Base-by-base conservation (phyloP, 2,888 invertebrate genomes). In the Sphinx pinastri region DNA sequence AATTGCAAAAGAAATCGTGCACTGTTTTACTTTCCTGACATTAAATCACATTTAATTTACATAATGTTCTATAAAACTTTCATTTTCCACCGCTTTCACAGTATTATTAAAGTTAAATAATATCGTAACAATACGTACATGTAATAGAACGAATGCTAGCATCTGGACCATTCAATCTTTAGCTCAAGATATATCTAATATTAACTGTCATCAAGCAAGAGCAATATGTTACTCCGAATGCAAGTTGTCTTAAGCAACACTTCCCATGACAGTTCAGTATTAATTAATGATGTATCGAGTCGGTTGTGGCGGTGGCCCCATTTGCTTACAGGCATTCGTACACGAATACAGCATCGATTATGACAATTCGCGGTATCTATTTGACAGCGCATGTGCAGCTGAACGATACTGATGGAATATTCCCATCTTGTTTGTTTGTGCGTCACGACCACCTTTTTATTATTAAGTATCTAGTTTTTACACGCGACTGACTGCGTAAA, bases 231-330 rank as follows among this genome's bases (percentile, higher is more conserved):
- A 67, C 70, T 59, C 54, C 58, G 59, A 75, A 76, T 74, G 82
- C 79, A 81, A 79, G 80, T 79, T 83, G 84, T 83, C 83, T 85
- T 81, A 77, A 73, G 80, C 79, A 84, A 87, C 85, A 80, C 85
- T 83, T 83, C 79, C 79, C 84, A 78, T 86, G 87, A 87, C 85
- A 87, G 84, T 83, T 81, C 80, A 79, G 83, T 86, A 84, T 85
- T 84, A 83, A 85, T 87, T 82, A 84, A 85, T 85, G 86, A 87
- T 86, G 82, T 81, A 87, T 86, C 75, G 83, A 72, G 76, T 75
- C 72, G 79, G 79, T 79, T 83, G 79, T 75, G 76, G 75, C 81
- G 76, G 72, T 79, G 75, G 77, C 80, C 73, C 76, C 69, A 54
- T 60, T 69, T 60, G 60, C 38, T 38, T 54, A 59, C 60, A 69